Evolutionary conservation across 2,888 invertebrate genomes (phyloP).

Genomic region (Hedychridium roseum): DNA sequence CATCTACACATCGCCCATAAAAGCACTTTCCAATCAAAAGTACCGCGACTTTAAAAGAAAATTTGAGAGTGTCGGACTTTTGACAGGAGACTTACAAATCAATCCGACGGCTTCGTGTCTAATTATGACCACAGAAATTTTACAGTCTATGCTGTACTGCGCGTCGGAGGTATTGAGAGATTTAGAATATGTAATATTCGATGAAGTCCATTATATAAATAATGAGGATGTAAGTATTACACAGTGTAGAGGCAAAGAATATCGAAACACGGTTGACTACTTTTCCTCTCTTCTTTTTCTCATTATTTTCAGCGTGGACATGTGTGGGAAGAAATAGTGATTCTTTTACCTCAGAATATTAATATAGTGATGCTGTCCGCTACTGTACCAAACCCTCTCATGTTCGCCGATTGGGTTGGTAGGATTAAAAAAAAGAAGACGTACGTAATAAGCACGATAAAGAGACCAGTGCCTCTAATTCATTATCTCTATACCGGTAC

Average conservation of each 20-base stretch:
- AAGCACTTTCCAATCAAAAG: constrained; percentile 98
- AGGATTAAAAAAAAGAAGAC: constrained; percentile 86
- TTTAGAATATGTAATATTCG: constrained; percentile 98
- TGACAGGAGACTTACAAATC: constrained; percentile 96
- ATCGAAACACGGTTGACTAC: background rate
- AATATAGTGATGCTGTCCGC: constrained; percentile 97
- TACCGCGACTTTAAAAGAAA: constrained; percentile 94
- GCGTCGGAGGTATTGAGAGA: constrained; percentile 94
- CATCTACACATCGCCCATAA: constrained; percentile 98
- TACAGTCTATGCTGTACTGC: constrained; percentile 95
- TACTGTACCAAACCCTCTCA: constrained; percentile 95
- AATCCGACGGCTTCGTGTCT: constrained; percentile 93
- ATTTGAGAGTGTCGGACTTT: constrained; percentile 91
- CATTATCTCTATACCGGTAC: constrained; percentile 90
- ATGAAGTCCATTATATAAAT: constrained; percentile 99
- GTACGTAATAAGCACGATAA: constrained; percentile 91
- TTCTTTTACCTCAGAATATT: constrained; percentile 92
- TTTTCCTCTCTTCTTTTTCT: constrained; percentile 3
- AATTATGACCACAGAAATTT: constrained; percentile 99
- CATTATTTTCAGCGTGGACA: constrained; percentile 79
- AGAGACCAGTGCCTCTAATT: constrained; percentile 94
- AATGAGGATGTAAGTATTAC: constrained; percentile 79
- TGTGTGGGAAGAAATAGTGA: constrained; percentile 99
- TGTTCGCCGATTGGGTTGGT: constrained; percentile 95
- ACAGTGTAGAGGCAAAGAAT: background rate